phyloP scores from a whole-genome alignment of 2,797 vertebrate genomes.

The Gambusia yucatana region DNA sequence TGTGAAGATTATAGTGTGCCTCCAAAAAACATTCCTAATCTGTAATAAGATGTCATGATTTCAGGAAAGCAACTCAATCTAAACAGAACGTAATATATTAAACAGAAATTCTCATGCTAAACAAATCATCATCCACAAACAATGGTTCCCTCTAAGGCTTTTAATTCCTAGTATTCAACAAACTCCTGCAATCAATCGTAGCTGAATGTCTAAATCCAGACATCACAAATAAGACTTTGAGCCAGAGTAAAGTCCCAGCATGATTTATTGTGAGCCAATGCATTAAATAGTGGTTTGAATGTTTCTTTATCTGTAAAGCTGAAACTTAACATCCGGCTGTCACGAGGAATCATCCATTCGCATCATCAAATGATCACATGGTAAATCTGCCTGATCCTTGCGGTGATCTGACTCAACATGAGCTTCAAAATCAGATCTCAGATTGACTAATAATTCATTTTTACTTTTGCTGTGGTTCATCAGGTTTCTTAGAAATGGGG shows the following conservation, averaged over 20 bases:
- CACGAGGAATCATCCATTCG: slow-evolving; percentile 36
- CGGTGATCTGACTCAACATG: slow-evolving; percentile 53
- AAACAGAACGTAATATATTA: slow-evolving; percentile 39
- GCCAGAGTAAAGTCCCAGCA: slow-evolving; percentile 55
- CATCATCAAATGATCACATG: slow-evolving; percentile 17
- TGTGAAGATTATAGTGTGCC: slow-evolving; percentile 62
- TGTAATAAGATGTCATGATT: slow-evolving; percentile 65
- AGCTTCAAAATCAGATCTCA: slow-evolving; percentile 63
- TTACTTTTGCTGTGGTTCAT: slow-evolving; percentile 60
- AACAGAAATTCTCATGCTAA: slow-evolving; percentile 49
- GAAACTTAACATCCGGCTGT: slow-evolving; percentile 21
- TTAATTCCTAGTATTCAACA: slow-evolving; percentile 57
- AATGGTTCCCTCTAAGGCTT: slow-evolving; percentile 54
- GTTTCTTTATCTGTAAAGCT: slow-evolving; percentile 36
- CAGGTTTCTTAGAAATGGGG: slow-evolving; percentile 35
- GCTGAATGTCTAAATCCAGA: slow-evolving; percentile 55
- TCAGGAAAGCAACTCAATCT: slow-evolving; percentile 48
- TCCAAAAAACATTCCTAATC: slow-evolving; percentile 57
- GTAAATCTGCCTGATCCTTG: slow-evolving; percentile 43
- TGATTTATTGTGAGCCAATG: slow-evolving; percentile 33
- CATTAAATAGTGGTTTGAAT: slow-evolving; percentile 33
- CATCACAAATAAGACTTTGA: slow-evolving; percentile 49
- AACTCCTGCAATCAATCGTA: slow-evolving; percentile 60
- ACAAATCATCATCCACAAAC: slow-evolving; percentile 62
- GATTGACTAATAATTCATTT: slow-evolving; percentile 62